Base-by-base conservation (phyloP, 37 sponge, comb jelly and placozoan species). In the Geodia barretti region DNA sequence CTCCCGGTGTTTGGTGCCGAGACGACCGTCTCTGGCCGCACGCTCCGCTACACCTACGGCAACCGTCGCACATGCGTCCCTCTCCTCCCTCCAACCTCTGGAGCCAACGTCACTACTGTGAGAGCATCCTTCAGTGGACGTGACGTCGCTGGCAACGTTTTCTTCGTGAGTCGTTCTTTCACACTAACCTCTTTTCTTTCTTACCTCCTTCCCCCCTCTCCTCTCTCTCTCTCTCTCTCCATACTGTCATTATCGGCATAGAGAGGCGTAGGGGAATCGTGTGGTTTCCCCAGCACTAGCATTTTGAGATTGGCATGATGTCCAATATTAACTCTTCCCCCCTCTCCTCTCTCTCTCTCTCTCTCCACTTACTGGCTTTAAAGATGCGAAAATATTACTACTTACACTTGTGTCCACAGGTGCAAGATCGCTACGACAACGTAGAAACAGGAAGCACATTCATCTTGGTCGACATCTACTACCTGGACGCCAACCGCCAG, bases 401-500 rank as follows among this genome's bases (percentile, higher is more conserved):
- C 5, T 34, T 26, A 36, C 41, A 72, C 33, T 28, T 19, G 11
- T 72, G 26, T 67, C 14, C 21, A 32, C 40, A 86, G 87, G 28
- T 80, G 21, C 87, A 86, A 60, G 4, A 43, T 23, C 41, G 65
- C 28, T 40, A 35, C 40, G 69, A 58, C 3, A 30, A 64, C 64
- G 87, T 32, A n/a, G 61, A 58, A 60, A 20, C 63, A 24, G 87
- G 87, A 30, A 80, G 64, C 30, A 86, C 87, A 17, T 60, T 30
- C 30, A 32, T 86, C 28, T 54, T 80, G 4, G 75, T 80, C 30
- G 87, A 86, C 39, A 54, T 86, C n/a, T 86, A 73, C 80, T 80
- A 79, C 34, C 35, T 63, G 26, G 47, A 32, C n/a, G 35, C 21
- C 8, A 7, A 35, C 14, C 33, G 1, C 4, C 17, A 39, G 1